Evolutionary conservation across 2,888 invertebrate species (phyloP).

Genomic region (Acleris emargana): DNA sequence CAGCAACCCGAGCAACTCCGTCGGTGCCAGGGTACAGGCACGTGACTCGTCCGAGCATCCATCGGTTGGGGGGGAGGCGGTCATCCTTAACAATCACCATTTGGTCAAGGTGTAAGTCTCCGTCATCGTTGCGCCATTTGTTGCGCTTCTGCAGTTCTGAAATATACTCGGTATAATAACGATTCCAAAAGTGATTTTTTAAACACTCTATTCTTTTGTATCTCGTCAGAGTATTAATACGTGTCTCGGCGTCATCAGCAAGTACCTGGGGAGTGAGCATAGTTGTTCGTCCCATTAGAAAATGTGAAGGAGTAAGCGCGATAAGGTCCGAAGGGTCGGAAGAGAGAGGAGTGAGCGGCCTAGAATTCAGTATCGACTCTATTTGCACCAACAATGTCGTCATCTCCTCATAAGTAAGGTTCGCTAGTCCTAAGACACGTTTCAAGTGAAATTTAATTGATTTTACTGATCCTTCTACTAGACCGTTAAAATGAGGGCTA

Average conservation of each 20-base stretch:
- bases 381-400: background rate
- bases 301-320: conserved; percentile 1
- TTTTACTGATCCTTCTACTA: background rate
- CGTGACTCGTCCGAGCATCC: too few species aligned
- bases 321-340: background rate
- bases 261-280: conserved; percentile 1
- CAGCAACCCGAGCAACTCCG: too few species aligned
- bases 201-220: background rate
- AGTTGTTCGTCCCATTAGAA: background rate
- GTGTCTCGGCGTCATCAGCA: background rate
- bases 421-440: background rate
- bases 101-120: too few species aligned
- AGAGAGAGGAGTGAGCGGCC: background rate
- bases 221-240: background rate
- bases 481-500: background rate
- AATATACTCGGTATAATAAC: too few species aligned
- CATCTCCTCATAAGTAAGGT: background rate
- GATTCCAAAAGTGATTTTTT: background rate
- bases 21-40: too few species aligned
- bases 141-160: too few species aligned
- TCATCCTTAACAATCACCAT: too few species aligned
- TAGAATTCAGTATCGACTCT: background rate
- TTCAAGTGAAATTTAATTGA: background rate
- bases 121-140: too few species aligned
- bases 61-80: too few species aligned